Evolutionary conservation across 2,113 vertebrate species (phyloP), one percentile per base, ranked within the genome.

Genomic region (Protobothrops mucrosquamatus): DNA sequence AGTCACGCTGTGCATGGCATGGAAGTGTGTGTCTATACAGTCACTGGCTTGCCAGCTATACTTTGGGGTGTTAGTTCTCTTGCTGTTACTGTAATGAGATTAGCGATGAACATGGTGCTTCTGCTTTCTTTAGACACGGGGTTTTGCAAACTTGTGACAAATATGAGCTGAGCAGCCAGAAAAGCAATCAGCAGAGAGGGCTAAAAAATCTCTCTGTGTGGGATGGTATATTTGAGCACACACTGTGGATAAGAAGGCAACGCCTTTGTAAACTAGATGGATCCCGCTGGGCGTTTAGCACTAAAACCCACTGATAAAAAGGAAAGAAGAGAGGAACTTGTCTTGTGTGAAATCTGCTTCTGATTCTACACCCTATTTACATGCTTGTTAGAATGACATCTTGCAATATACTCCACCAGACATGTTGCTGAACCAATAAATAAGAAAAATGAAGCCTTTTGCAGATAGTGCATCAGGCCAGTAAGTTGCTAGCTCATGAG

Each of bases 61-160:
- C 97, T 96, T 97, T 94, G 97, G 95, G 96, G 94, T 81, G 92
- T 88, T 93, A 93, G 96, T 96, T 96, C 94, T 95, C 95, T 96
- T 97, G 95, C 95, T 96, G 96, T 96, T 97, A 96, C 97, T 95
- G 95, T 97, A 98, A 98, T 95, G 46, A 97, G 98, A 98, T 98
- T 98, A 98, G 97, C 55, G 93, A 96, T 97, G 96, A 95, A 96
- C 94, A 96, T 94, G 93, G 96, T 94, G 94, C 94, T 96, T 95
- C 54, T 39, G 92, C 94, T 97, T 97, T 97, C 97, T 97, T 97
- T 93, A 92, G 86, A 93, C 95, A 93, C 90, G 88, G 87, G 85
- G 74, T 95, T 96, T 96, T 96, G 93, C 94, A 56, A 95, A 90
- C 96, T 91, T 94, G 94, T 96, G 97, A 97, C 97, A 98, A 97